These are phyloP conservation scores for Sarcophaga subvicina DNA, from an alignment of 2,888 invertebrate species.

Conservation along the genomic window DNA sequence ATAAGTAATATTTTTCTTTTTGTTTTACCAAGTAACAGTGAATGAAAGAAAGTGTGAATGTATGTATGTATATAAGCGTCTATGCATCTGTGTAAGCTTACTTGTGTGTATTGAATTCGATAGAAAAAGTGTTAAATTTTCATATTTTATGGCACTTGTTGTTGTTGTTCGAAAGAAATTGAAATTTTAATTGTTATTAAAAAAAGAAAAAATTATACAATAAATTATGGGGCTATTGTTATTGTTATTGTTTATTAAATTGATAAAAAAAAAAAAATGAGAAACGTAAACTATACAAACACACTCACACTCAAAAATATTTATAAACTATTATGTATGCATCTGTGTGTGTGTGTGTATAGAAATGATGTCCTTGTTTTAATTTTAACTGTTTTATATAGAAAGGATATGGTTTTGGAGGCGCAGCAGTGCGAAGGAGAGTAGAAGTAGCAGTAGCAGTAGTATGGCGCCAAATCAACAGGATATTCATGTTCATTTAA, in stretches of 20 bases:
- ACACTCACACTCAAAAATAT: neutral
- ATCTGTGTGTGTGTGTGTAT: neutral
- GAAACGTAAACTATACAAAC: neutral
- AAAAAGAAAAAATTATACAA: neutral
- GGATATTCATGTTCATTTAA: slow-evolving; percentile 67
- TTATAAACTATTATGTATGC: neutral
- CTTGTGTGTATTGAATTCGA: neutral
- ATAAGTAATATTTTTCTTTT: slow-evolving; percentile 6
- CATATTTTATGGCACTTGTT: neutral
- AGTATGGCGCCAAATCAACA: slow-evolving; percentile 65
- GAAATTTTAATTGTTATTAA: slow-evolving; percentile 29
- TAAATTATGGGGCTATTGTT: slow-evolving; percentile 3
- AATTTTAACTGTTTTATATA: neutral
- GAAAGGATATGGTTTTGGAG: neutral
- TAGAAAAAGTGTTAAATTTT: neutral
- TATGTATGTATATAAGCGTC: too few species aligned
- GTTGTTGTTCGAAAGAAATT: neutral
- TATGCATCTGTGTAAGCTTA: too few species aligned
- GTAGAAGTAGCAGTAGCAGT: slow-evolving; percentile 7
- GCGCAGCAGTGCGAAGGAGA: slow-evolving; percentile 21
- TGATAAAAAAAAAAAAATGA: slow-evolving; percentile 6
- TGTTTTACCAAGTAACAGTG: too few species aligned
- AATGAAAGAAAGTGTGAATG: too few species aligned
- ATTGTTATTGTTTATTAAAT: slow-evolving; percentile 25
- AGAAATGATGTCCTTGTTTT: slow-evolving; percentile 55